Evolutionary conservation across 2,888 invertebrate species (phyloP).

Genomic region (Mythimna ferrago): DNA sequence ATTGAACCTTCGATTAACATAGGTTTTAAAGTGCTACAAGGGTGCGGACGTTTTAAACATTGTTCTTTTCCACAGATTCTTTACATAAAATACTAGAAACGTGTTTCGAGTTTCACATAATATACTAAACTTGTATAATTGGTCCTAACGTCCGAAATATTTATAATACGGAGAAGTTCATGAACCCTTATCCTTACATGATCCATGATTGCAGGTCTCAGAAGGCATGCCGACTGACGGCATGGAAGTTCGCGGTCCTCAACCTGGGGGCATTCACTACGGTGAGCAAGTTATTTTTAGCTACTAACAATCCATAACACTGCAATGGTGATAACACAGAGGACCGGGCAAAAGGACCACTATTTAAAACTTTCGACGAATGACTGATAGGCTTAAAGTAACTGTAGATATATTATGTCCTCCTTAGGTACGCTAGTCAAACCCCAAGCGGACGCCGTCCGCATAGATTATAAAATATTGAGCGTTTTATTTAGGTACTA

Average conservation of each 20-base stretch:
- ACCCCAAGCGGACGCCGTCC: too few relatives aligned
- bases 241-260: constrained; percentile 79
- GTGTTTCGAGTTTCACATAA: too few relatives aligned
- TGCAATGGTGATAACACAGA: background rate
- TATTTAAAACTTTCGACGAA: background rate
- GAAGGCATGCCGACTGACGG: constrained; percentile 81
- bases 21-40: too few relatives aligned
- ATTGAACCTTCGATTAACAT: too few relatives aligned
- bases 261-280: constrained; percentile 80
- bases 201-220: constrained; percentile 70
- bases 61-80: too few relatives aligned
- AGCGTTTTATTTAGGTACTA: too few relatives aligned
- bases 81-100: too few relatives aligned
- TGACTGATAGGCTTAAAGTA: background rate
- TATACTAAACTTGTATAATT: too few relatives aligned
- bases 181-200: background rate
- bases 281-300: constrained; percentile 67
- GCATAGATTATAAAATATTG: too few relatives aligned
- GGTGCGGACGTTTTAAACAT: too few relatives aligned
- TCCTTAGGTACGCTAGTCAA: too few relatives aligned
- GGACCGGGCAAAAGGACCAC: constrained; percentile 5
- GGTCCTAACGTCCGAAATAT: too few relatives aligned
- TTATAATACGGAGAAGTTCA: background rate
- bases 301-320: constrained; percentile 32
- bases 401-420: background rate